Base-by-base conservation (phyloP, 2,113 vertebrate species). In the Polyodon spathula region DNA sequence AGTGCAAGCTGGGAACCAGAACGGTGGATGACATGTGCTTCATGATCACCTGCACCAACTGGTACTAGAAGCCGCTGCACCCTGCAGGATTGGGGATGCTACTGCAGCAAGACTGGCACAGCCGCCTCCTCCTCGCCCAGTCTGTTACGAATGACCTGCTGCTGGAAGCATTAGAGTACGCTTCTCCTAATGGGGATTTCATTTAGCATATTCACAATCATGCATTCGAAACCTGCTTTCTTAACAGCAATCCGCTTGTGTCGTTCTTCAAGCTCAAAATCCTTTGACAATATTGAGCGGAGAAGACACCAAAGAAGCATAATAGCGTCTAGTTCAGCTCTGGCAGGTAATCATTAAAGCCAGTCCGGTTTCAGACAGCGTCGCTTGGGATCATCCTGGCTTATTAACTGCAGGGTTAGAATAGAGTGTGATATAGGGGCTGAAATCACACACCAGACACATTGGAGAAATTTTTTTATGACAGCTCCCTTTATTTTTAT, bases 1-100 rank as follows among this genome's bases (percentile, higher is more conserved):
- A 84, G 67, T 71, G 73, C 60, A 65, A 1, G 66, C 79, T 87
- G 62, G 81, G 79, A 59, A 63, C 60, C 72, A 74, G 60, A 61
- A 69, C 6, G 0, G 71, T 87, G 71, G 90, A 92, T 42, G 77
- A 88, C 71, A 90, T 91, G 80, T 66, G 81, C 39, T 89, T 84
- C 73, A 88, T 92, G 76, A 89, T 91, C 64, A 68, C 75, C 1
- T 92, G 89, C 76, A 92, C 88, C 48, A 86, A 76, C 56, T 91
- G 87, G 87, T 89, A 88, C 68, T 91, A 60, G 81, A 11, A 50
- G 37, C 38, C 11, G 40, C 37, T 8, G 37, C 4, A 40, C 14
- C 16, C 14, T 8, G 6, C 40, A 8, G 8, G 44, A 48, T 48
- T 8, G 9, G 44, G 44, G 8, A 9, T 9, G 44, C 8, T 48